phyloP scores from a whole-genome alignment of 2,888 invertebrate genomes.

The Bellardia pandia region DNA sequence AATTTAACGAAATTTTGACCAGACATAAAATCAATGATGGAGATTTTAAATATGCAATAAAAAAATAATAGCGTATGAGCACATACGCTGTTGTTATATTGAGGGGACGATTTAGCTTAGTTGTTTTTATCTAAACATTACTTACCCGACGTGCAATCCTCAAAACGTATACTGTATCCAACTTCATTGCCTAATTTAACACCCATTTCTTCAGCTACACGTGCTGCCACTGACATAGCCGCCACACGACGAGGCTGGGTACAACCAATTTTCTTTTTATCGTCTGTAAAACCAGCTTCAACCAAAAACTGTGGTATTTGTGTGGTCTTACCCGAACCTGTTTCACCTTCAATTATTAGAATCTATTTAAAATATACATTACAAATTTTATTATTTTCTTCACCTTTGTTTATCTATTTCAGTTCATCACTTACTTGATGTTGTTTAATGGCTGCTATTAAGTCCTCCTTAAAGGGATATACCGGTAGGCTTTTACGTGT shows the following conservation, averaged over 20 bases:
- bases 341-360: conserved; percentile 98
- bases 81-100: too few species aligned
- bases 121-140: not conserved
- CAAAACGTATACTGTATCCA: conserved; percentile 96
- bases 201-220: conserved; percentile 99
- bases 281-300: conserved; percentile 94
- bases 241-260: conserved; percentile 99
- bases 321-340: conserved; percentile 99
- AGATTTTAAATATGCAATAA: too few species aligned
- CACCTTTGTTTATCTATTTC: not conserved
- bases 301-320: conserved; percentile 99
- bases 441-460: conserved; percentile 95
- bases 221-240: conserved; percentile 99
- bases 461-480: conserved; percentile 94
- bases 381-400: conserved; percentile 1
- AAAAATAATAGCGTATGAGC: too few species aligned
- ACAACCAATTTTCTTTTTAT: conserved; percentile 96
- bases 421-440: conserved; percentile 87
- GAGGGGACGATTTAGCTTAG: too few species aligned
- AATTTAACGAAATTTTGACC: too few species aligned
- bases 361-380: conserved; percentile 84
- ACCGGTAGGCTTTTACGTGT: conserved; percentile 96
- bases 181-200: conserved; percentile 97
- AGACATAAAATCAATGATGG: too few species aligned
- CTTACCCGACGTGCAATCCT: conserved; percentile 95